Evolutionary conservation across 1,140 invertebrate genomes (phyloP), one percentile per base, ranked within the genome.

Genomic region (Orius insidiosus): DNA sequence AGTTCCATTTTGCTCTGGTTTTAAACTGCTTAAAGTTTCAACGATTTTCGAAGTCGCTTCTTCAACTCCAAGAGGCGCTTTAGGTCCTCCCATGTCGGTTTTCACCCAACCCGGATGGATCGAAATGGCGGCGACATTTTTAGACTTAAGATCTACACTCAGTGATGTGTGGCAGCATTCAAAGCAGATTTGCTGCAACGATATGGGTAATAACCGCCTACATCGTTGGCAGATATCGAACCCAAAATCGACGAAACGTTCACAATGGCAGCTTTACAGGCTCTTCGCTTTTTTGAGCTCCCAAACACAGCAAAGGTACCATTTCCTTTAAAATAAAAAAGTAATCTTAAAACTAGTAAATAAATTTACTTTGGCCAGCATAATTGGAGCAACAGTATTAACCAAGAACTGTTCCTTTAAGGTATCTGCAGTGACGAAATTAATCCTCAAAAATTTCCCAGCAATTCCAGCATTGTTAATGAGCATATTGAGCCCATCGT

Each of bases 61-160:
- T 35, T 76, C 66, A 8, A 85, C 61, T 45, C 76, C 74, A 8
- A 89, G 57, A 0, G 75, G 75, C 1, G 87, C 88, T 53, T 76
- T 78, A 39, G 63, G 60, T 7, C 85, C 85, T 3, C 87, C 87
- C 83, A 93, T 82, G 47, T 84, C 80, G 0, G 88, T 93, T 55
- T 76, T 74, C 0, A 92, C 83, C 87, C 87, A 93, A 1, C 88
- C 88, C 1, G 88, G 88, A 66, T 93, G 87, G 38, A 94, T 55
- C 39, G 71, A 72, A 0, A 76, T 65, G 0, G 74, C 78, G 2
- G 89, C 54, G 46, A 95, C 89, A 31, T 75, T 74, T 53, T 79
- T 69, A 31, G 71, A 65, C 56, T 77, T 76, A 18, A 93, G 65
- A 62, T 93, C 87, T 8, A 82, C 58, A 54, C 81, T 81, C 69